Base-by-base conservation (phyloP, 2,888 invertebrate genomes). In the Thereva unica region DNA sequence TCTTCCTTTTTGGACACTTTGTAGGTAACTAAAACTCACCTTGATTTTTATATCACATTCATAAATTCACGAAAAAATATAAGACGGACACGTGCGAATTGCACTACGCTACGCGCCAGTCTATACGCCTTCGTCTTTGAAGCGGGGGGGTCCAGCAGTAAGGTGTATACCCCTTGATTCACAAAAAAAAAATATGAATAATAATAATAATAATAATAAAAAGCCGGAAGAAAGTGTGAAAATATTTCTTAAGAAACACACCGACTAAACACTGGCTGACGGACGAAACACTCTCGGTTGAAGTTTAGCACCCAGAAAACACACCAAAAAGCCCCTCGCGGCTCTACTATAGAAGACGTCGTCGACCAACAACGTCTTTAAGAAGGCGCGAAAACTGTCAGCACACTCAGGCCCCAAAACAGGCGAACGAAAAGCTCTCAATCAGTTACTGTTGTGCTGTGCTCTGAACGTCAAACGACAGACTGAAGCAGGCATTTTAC, bases 401-500 rank as follows among this genome's bases (percentile, higher is more conserved):
- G 50, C 8, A 9, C 42, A 42, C 9, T 42, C 8, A 42, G 9
- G 2, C 42, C 7, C 63, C 50, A 40, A 63, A 50, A 50, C 47
- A 49, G 50, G 50, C 49, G 9, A 42, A 42, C 8, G 3, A 63
- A 63, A 63, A 63, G 52, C 63, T 63, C 42, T 63, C 49, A 50
- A 52, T 63, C 49, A 50, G 52, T 63, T 49, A 50, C 49, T 63
- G 40, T 50, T 63, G 63, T 63, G 63, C 63, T 67, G 10, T 67
- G 68, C 73, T 77, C 72, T 74, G 76, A 76, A 79, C 76, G 80
- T 76, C 79, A 76, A 77, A 77, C 75, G 76, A 76, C 79, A 76
- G 75, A 80, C 80, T 80, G 76, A 78, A 74, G 75, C 76, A 77
- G 76, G 78, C 78, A 76, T 76, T 76, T 75, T 75, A 73, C 76